Conservation (phyloP, 2,888 invertebrate genomes). For the Ectobius pallidus region DNA sequence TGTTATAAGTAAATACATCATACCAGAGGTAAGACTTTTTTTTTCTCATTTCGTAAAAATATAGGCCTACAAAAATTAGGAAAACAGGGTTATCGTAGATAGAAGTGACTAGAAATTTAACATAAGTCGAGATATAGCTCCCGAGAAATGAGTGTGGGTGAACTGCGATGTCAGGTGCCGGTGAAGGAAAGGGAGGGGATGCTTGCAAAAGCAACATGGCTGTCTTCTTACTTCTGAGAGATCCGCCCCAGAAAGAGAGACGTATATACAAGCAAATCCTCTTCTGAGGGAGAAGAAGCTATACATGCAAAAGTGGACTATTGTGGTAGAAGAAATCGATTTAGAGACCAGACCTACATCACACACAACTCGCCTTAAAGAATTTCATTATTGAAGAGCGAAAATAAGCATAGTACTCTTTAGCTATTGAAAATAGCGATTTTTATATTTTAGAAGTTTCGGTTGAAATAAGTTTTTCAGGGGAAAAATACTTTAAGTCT, state of each 20-base stretch:
- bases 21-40: not conserved
- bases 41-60: too few species aligned
- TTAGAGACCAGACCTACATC: too few species aligned
- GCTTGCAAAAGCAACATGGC: conserved; percentile 34
- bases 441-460: too few species aligned
- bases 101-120: not conserved
- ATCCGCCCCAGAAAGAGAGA: conserved; percentile 24
- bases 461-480: too few species aligned
- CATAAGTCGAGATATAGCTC: not conserved
- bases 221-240: conserved; percentile 31
- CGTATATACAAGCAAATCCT: not conserved
- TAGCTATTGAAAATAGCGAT: too few species aligned
- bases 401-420: too few species aligned
- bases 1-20: not conserved
- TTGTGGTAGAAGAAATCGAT: conserved; percentile 1
- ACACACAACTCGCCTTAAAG: too few species aligned
- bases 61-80: not conserved
- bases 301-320: conserved; percentile 8
- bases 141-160: not conserved
- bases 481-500: not conserved
- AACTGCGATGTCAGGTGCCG: conserved; percentile 1
- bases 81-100: not conserved
- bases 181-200: not conserved
- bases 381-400: too few species aligned
- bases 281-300: not conserved